phyloP scores from a whole-genome alignment of 2,888 invertebrate species.

The Acanthoscelides obtectus region DNA sequence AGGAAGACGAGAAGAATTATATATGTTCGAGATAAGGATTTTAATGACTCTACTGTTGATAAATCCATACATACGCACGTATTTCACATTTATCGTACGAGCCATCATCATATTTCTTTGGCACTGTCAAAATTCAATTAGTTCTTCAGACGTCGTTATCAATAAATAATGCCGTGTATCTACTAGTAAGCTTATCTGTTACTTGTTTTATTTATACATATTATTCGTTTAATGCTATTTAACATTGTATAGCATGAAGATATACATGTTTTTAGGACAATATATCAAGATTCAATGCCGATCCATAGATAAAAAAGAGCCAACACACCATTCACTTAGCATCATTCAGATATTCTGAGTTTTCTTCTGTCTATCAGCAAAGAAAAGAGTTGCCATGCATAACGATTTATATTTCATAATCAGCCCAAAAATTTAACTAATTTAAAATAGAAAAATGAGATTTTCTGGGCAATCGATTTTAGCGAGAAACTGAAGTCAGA shows the following conservation, averaged over 20 bases:
- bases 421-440: no score
- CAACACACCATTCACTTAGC: background rate
- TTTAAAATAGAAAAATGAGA: no score
- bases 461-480: no score
- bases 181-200: background rate
- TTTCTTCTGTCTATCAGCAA: background rate
- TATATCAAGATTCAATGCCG: background rate
- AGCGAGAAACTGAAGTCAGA: no score
- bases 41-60: background rate
- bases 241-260: background rate
- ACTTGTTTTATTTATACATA: background rate
- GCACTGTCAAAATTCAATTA: background rate
- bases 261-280: background rate
- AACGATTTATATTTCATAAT: no score
- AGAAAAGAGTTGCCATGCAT: background rate
- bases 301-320: background rate
- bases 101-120: background rate
- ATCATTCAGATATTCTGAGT: background rate
- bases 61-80: background rate
- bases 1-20: background rate
- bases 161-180: background rate
- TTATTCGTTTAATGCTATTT: background rate
- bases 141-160: background rate
- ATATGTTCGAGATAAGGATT: background rate
- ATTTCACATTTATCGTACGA: background rate